A percentile compares a stretch with the other conserved stretches of the same genome.
phyloP scores from a whole-genome alignment of 2,113 vertebrate genomes.

The Anthoscopus minutus region DNA sequence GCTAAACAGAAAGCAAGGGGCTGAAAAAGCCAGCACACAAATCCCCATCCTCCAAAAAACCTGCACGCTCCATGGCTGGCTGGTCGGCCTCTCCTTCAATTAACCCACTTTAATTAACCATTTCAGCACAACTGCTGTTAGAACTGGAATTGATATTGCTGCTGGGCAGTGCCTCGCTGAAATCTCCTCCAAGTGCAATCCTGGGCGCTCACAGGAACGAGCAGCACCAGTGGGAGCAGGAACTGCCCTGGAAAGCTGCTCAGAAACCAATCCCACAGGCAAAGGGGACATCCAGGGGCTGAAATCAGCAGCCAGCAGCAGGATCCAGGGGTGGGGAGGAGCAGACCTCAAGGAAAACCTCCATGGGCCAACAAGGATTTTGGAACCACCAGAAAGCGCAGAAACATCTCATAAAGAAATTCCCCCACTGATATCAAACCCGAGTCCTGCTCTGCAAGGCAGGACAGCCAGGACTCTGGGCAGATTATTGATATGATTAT shows the following conservation, averaged over 20 bases:
- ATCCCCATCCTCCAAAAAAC: neutral
- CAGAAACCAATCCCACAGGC: neutral
- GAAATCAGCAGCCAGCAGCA: neutral
- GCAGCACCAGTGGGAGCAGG: neutral
- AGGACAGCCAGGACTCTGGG: neutral
- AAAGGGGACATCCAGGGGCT: neutral
- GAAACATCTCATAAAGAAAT: neutral
- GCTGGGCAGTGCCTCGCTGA: neutral
- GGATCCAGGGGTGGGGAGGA: rapidly evolving
- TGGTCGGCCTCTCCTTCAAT: neutral
- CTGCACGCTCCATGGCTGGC: neutral
- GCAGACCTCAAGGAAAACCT: neutral
- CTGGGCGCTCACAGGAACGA: neutral
- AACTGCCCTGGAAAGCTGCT: neutral
- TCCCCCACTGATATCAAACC: neutral
- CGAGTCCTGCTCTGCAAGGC: neutral
- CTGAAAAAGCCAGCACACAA: neutral
- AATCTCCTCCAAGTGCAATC: neutral
- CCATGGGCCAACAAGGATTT: neutral
- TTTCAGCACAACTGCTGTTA: neutral
- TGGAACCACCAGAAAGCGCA: neutral
- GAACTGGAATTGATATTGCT: neutral
- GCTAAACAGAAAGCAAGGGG: neutral
- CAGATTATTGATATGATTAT: rapidly evolving
- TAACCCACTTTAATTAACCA: neutral